A percentile compares a stretch with the other conserved stretches of the same genome.
phyloP scores from a whole-genome alignment of 2,888 invertebrate species.

The Cloeon dipterum region DNA sequence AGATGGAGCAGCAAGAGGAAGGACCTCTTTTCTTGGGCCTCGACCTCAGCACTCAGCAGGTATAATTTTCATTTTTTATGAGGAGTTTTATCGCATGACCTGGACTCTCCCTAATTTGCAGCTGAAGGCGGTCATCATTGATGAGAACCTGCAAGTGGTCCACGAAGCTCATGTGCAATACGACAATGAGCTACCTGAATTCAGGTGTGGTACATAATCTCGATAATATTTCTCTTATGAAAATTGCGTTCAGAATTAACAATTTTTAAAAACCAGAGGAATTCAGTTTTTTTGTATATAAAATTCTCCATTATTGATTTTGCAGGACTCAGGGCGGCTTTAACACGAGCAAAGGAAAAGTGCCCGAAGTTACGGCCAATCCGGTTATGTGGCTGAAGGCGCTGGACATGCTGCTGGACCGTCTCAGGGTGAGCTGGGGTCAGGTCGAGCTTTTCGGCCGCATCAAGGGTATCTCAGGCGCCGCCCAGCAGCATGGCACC shows the following conservation, averaged over 20 bases:
- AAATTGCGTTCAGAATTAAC: background rate
- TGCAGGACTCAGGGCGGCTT: slow-evolving; percentile 37
- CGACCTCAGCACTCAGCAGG: slow-evolving; percentile 75
- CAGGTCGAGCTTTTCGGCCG: slow-evolving; percentile 59
- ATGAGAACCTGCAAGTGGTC: slow-evolving; percentile 43
- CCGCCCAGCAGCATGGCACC: slow-evolving; percentile 95
- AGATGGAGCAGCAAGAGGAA: slow-evolving; percentile 7
- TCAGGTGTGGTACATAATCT: slow-evolving; percentile 29
- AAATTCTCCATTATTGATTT: background rate
- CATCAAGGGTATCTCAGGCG: slow-evolving; percentile 70
- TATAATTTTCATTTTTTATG: slow-evolving; percentile 16
- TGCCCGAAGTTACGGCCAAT: slow-evolving; percentile 45
- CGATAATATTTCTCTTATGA: background rate
- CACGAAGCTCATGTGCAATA: slow-evolving; percentile 70
- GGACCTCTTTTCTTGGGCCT: slow-evolving; percentile 47
- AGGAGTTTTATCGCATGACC: slow-evolving; percentile 4
- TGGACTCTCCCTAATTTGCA: slow-evolving; percentile 16
- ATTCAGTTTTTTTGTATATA: slow-evolving; percentile 10
- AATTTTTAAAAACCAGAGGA: background rate
- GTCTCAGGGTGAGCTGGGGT: slow-evolving; percentile 36
- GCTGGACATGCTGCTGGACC: slow-evolving; percentile 70
- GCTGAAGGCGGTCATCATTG: slow-evolving; percentile 75
- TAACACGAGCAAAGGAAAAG: slow-evolving; percentile 23
- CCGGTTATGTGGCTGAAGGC: slow-evolving; percentile 92
- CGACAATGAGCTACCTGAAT: slow-evolving; percentile 84